Evolutionary conservation across 2,113 vertebrate species (phyloP).

Genomic region (Picathartes gymnocephalus): DNA sequence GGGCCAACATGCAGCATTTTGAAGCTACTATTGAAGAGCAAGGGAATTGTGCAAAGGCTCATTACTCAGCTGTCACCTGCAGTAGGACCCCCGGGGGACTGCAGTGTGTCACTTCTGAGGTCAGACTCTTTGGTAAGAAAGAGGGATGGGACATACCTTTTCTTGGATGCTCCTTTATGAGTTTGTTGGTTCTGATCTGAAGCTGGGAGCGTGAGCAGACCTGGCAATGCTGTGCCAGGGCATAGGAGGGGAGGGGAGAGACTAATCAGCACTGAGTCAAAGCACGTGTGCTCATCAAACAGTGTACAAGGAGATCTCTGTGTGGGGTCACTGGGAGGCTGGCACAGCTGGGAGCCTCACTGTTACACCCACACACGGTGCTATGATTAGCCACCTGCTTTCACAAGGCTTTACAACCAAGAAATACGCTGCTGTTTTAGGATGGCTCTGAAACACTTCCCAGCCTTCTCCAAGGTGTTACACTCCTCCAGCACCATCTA

Average conservation of each 20-base stretch:
- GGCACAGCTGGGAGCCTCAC: neutral
- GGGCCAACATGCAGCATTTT: neutral
- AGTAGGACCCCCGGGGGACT: neutral
- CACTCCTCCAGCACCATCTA: neutral
- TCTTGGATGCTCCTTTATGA: neutral
- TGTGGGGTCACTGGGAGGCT: neutral
- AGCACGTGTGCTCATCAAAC: neutral
- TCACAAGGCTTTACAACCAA: neutral
- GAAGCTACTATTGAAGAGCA: neutral
- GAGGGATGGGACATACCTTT: rapidly evolving
- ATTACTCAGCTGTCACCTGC: too few relatives aligned
- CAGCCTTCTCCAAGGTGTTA: neutral
- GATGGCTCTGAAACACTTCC: neutral
- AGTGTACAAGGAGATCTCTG: neutral
- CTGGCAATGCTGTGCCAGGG: neutral
- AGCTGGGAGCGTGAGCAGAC: neutral
- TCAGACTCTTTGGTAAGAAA: neutral
- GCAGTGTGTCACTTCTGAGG: neutral
- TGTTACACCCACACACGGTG: neutral
- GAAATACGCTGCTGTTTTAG: neutral
- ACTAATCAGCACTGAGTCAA: neutral
- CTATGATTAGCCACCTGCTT: neutral
- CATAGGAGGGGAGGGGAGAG: neutral
- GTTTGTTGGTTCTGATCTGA: neutral
- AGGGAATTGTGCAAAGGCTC: neutral